Evolutionary conservation across 2,113 vertebrate genomes (phyloP).

Genomic region (Eulacestoma nigropectus): DNA sequence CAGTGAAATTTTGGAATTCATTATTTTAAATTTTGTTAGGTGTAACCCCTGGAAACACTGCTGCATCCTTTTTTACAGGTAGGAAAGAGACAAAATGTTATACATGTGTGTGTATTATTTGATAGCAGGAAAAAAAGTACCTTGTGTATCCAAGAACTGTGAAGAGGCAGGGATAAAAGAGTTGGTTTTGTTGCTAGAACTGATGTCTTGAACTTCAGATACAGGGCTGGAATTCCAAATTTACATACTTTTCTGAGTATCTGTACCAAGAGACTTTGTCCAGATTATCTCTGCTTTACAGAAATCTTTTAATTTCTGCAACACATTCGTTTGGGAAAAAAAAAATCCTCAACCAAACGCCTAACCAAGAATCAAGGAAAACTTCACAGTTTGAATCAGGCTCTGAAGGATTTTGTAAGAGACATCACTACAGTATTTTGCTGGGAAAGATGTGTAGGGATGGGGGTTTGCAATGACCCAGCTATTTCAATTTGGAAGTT

Average conservation of each 20-base stretch:
- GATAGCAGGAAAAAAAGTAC: background rate
- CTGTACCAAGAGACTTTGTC: background rate
- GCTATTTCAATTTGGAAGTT: background rate
- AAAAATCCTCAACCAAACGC: background rate
- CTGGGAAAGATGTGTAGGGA: background rate
- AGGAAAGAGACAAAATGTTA: background rate
- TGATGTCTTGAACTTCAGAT: background rate
- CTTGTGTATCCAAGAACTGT: background rate
- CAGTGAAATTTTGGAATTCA: background rate
- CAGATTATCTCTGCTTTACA: conserved; percentile 6
- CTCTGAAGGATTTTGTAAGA: background rate
- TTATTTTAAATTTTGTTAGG: background rate
- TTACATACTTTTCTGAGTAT: background rate
- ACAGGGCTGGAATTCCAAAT: background rate
- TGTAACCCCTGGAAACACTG: background rate
- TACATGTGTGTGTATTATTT: background rate
- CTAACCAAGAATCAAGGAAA: background rate
- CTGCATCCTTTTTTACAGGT: background rate
- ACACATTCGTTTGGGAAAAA: background rate
- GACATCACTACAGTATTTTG: background rate
- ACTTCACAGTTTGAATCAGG: background rate
- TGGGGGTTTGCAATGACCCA: background rate
- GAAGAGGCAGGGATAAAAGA: background rate
- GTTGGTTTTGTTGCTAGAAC: background rate
- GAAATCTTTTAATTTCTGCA: background rate